These are phyloP conservation scores for Bombus superbus DNA, from an alignment of 1,140 invertebrate species.

Conservation along the genomic window DNA sequence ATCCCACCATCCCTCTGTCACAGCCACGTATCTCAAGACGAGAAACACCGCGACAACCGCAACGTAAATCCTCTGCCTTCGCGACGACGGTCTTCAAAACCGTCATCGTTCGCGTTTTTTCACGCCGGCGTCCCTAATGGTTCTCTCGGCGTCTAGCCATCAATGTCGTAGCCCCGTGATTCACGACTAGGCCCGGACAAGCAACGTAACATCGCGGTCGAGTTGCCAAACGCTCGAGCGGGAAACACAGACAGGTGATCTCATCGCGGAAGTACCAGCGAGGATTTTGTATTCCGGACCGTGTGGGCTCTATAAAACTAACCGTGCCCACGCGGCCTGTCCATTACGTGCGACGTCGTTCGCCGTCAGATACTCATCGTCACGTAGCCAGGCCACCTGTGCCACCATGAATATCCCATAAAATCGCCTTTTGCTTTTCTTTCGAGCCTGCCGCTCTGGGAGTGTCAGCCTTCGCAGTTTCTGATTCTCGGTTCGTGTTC, in stretches of 20 bases:
- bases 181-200: neutral
- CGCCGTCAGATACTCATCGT: conserved; percentile 58
- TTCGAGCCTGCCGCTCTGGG: conserved; percentile 14
- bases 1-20: neutral
- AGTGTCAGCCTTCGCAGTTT: conserved; percentile 20
- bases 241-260: conserved; percentile 21
- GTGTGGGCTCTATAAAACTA: conserved; percentile 58
- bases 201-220: neutral
- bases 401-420: conserved; percentile 55
- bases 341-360: conserved; percentile 23
- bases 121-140: neutral
- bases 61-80: neutral
- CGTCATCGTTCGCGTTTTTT: neutral
- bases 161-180: neutral
- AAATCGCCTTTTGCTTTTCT: conserved; percentile 41
- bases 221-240: conserved; percentile 13
- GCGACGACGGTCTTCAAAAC: neutral
- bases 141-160: neutral
- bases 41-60: neutral
- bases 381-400: conserved; percentile 61
- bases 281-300: conserved; percentile 51
- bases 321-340: conserved; percentile 51
- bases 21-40: neutral
- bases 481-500: neutral
- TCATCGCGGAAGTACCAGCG: conserved; percentile 56